A percentile compares a stretch with the other conserved stretches of the same genome.
Evolutionary conservation across 2,888 invertebrate species (phyloP).

Genomic region (Hipparchia semele): DNA sequence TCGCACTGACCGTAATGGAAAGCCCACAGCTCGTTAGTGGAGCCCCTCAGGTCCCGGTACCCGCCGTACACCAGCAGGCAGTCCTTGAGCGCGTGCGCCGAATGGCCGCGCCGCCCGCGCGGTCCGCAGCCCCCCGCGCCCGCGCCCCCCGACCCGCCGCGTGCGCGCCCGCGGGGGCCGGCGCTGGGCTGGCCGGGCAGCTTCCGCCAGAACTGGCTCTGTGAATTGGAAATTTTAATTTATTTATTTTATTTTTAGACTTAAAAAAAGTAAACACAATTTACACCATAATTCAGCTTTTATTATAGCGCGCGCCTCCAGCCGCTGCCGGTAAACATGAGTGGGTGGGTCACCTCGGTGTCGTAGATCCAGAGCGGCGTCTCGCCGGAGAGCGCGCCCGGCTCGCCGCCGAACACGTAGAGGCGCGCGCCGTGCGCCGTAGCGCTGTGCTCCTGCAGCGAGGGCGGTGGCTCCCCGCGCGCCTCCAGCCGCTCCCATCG

Average conservation of each 20-base stretch:
- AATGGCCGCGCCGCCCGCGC: constrained; percentile 92
- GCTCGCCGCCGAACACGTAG: constrained; percentile 94
- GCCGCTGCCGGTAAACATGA: background rate
- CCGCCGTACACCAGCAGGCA: constrained; percentile 94
- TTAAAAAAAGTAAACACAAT: no score
- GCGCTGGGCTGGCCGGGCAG: constrained; percentile 81
- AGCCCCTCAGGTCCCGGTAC: constrained; percentile 92
- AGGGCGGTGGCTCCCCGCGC: constrained; percentile 87
- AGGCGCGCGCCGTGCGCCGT: constrained; percentile 89
- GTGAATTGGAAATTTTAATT: background rate
- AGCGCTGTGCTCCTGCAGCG: constrained; percentile 92
- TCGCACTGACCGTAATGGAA: constrained; percentile 88
- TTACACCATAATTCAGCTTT: no score
- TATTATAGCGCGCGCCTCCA: background rate
- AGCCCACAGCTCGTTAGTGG: constrained; percentile 93
- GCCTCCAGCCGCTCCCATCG: background rate
- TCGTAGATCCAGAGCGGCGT: constrained; percentile 94
- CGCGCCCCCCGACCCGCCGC: constrained; percentile 58
- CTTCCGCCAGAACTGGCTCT: constrained; percentile 69
- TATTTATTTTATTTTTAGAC: no score
- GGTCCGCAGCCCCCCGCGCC: constrained; percentile 71
- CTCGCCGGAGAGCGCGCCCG: constrained; percentile 90
- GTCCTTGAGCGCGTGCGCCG: constrained; percentile 89
- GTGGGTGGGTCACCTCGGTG: constrained; percentile 80
- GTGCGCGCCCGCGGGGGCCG: constrained; percentile 54